A percentile compares a stretch with the other conserved stretches of the same genome.
Conservation (phyloP, 2,797 vertebrate species). For the Pipistrellus pipistrellus region DNA sequence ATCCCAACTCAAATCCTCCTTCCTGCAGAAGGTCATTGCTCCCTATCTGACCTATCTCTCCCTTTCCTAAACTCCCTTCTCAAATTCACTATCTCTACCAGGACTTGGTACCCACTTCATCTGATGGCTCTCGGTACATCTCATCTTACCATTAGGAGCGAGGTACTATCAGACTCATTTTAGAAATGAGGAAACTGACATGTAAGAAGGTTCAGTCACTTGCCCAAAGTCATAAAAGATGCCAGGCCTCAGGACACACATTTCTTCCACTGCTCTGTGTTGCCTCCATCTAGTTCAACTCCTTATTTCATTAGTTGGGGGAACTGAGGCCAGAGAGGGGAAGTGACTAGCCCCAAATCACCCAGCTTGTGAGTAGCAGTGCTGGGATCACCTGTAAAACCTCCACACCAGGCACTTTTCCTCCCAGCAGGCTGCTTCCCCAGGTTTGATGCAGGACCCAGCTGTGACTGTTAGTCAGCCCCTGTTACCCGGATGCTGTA, state of each 20-base stretch:
- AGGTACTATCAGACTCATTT: neutral
- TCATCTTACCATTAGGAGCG: neutral
- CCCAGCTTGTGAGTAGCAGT: neutral
- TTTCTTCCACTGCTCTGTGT: neutral
- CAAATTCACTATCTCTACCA: neutral
- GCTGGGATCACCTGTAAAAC: neutral
- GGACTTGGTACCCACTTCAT: neutral
- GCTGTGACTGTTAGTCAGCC: neutral
- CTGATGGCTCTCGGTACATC: neutral
- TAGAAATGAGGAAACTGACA: neutral
- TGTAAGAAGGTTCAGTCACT: neutral
- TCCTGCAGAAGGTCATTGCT: constrained; percentile 30
- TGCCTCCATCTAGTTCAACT: neutral
- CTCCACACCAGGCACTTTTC: neutral
- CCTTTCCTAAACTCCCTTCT: neutral
- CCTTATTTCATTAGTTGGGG: neutral
- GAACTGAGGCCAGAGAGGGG: neutral
- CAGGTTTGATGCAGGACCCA: neutral
- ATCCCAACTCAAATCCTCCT: neutral
- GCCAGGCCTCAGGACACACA: neutral
- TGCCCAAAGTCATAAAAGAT: neutral
- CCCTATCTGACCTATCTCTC: neutral
- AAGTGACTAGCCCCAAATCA: neutral
- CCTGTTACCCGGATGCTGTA: constrained; percentile 4
- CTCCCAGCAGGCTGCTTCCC: constrained; percentile 2